Evolutionary conservation across 2,113 vertebrate species (phyloP).

Genomic region (Oxyura jamaicensis): DNA sequence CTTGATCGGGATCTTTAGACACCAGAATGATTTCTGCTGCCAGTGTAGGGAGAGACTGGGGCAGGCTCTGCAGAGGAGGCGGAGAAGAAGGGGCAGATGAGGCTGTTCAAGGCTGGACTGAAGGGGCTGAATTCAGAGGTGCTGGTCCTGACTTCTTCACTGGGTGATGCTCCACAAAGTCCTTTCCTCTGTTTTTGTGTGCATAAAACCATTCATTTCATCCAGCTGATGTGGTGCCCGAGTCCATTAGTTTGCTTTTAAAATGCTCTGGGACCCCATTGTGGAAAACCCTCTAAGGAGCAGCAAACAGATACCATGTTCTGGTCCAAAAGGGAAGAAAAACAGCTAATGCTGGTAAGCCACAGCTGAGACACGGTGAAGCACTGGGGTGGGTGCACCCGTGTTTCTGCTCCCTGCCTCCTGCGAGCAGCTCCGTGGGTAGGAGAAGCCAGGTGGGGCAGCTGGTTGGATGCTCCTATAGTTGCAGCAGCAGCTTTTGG

Average conservation of each 20-base stretch:
- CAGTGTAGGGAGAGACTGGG: not conserved
- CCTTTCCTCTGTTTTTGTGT: not conserved
- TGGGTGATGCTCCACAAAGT: not conserved
- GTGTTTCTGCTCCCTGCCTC: not conserved
- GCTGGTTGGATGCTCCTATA: not conserved
- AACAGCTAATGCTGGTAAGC: not conserved
- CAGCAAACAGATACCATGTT: not conserved
- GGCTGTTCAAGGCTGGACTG: not conserved
- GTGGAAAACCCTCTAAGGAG: not conserved
- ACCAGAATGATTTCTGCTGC: not conserved
- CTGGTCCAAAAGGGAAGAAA: not conserved
- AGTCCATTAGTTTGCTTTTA: not conserved
- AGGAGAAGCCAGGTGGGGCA: not conserved
- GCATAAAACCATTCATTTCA: not conserved
- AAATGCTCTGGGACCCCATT: not conserved
- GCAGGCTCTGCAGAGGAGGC: not conserved
- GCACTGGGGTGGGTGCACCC: not conserved
- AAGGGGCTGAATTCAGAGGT: not conserved
- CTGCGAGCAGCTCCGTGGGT: rapidly evolving
- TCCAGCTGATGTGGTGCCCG: rapidly evolving
- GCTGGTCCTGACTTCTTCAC: not conserved
- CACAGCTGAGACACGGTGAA: not conserved
- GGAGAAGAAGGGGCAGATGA: not conserved
- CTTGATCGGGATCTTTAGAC: not conserved
- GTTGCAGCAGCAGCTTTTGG: not conserved